A percentile compares a stretch with the other conserved stretches of the same genome.
Conservation (phyloP, 2,113 vertebrate genomes). For the Ameiurus melas region DNA sequence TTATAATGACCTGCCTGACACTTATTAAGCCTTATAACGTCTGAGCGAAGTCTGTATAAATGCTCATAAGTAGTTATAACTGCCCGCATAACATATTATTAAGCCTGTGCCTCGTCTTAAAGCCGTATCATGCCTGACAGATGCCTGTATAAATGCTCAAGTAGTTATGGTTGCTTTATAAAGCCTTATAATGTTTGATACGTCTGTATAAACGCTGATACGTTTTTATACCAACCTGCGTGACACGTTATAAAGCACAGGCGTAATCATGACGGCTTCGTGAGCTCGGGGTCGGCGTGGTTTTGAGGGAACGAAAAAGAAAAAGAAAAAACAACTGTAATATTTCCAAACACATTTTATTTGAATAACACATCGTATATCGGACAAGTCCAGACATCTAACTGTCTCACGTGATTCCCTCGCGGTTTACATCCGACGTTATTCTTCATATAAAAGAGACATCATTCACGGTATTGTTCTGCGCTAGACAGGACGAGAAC, state of each 20-base stretch:
- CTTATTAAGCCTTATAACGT: background rate
- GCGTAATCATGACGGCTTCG: too few species aligned
- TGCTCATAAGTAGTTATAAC: background rate
- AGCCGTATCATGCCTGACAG: background rate
- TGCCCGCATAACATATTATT: background rate
- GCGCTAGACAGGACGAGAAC: background rate
- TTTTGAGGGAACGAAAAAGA: background rate
- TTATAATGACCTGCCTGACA: background rate
- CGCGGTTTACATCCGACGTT: background rate
- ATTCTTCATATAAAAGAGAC: background rate
- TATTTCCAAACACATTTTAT: background rate
- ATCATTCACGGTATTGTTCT: background rate
- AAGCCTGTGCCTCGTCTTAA: too few species aligned
- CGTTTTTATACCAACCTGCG: background rate
- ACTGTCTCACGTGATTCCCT: too few species aligned
- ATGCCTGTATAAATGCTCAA: background rate
- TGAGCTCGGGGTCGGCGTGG: too few species aligned
- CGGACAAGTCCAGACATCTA: background rate
- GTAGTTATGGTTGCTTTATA: background rate
- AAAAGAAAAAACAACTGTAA: background rate
- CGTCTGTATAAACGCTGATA: background rate
- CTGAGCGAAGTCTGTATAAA: background rate
- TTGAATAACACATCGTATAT: background rate
- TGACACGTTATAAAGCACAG: background rate
- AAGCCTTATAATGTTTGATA: background rate